Percentiles rank a stretch among this genome's conserved stretches.
Conservation (phyloP, 2,888 invertebrate species). For the Spialia ferax region DNA sequence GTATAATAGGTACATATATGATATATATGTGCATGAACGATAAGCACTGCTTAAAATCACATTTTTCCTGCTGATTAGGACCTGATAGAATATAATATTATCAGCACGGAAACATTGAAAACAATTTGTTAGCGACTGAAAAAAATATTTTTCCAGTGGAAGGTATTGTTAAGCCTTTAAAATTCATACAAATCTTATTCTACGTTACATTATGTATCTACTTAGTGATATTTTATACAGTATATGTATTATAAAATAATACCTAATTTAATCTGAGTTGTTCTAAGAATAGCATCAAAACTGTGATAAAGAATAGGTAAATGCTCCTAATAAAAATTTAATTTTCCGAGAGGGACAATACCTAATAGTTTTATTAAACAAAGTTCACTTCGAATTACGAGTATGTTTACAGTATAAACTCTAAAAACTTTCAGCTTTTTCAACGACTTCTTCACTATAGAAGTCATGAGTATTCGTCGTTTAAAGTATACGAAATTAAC, state of each 20-base stretch:
- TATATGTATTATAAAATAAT: background rate
- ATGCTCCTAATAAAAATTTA: no score
- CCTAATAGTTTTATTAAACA: no score
- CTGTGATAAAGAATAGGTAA: no score
- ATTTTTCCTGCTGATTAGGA: background rate
- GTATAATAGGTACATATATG: background rate
- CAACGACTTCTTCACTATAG: background rate
- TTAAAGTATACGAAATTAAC: constrained; percentile 14
- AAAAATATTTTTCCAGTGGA: background rate
- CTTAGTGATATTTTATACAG: background rate
- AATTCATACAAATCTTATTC: background rate
- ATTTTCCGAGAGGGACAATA: no score
- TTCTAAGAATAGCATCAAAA: background rate
- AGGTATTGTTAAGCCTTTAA: background rate
- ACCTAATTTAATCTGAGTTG: no score
- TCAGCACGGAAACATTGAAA: background rate
- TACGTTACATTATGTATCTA: background rate
- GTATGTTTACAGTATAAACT: no score
- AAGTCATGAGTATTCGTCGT: constrained; percentile 18
- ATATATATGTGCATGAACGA: background rate
- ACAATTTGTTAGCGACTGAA: background rate
- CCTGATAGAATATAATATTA: no score
- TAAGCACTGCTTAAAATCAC: background rate
- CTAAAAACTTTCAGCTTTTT: background rate
- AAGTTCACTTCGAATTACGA: no score